Evolutionary conservation across 2,113 vertebrate species (phyloP), one percentile per base, ranked within the genome.

Genomic region (Peromyscus maniculatus): DNA sequence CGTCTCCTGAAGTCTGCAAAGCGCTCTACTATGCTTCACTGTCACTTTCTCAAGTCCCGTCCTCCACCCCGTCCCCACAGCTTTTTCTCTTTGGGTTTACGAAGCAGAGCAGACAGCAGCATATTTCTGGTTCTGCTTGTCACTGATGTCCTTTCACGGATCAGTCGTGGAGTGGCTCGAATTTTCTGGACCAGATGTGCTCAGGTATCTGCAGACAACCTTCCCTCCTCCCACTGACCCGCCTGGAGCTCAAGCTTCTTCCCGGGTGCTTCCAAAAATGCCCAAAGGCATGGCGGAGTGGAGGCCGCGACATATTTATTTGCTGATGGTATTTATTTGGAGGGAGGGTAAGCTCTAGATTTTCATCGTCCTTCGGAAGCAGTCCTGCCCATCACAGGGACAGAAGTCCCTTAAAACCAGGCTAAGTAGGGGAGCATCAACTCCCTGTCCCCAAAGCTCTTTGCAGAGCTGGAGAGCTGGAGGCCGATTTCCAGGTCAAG

Each of bases 251-350:
- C 78, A 67, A 49, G 21, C 66, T 86, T 75, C 79, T 93, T 55
- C 39, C 36, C 55, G 21, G 83, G 1, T 39, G 19, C 43, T 21
- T 26, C 0, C 3, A 24, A 33, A 80, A 4, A 28, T 11, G 82
- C 74, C 49, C 19, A n/a, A 49, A 90, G 31, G 39, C 2, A 0
- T 17, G 89, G 89, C 59, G 9, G 36, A 5, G 13, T 3, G 9
- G 49, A 67, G n/a, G 55, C 24, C 71, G 52, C 22, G 72, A 88
- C 71, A 28, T 46, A 55, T 96, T 97, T 97, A 96, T 93, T 96
- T 93, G 89, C 83, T 92, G 82, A 57, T 84, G 21, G n/a, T 43
- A 75, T 24, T 95, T 69, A 69, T 88, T 80, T 93, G 69, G 78
- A 91, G 88, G 59, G 91, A 92, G 39, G 82, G 59, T 64, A 43